Evolutionary conservation across 2,797 vertebrate genomes (phyloP), one percentile per base, ranked within the genome.

Genomic region (Trichosurus vulpecula): DNA sequence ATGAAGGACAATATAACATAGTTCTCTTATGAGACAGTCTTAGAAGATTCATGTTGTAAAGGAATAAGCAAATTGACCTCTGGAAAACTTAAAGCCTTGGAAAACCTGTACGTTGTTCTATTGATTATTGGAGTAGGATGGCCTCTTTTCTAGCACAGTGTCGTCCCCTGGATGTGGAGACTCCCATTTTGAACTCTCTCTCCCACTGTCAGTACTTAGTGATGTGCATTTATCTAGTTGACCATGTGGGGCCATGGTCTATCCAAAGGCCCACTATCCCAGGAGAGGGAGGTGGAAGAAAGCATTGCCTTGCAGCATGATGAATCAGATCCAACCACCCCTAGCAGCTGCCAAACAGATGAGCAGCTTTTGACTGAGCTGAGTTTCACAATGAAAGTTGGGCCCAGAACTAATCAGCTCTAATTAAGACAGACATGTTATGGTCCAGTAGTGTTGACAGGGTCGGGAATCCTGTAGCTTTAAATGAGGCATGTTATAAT

Each of bases 391-490:
- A 98, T 98, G 96, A 93, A 94, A 98, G 96, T 97, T 94, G 94
- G 97, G 97, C 96, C 98, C 97, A 98, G 98, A 98, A 98, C 98
- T 99, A 99, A 99, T 99, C 98, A 98, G 98, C 95, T 97, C 98
- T 99, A 99, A 99, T 99, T 98, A 99, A 99, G 98, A 99, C 97
- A 98, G 99, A 98, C 99, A 98, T 29, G 97, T 98, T 98, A 98
- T 98, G 97, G 98, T 98, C 98, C 98, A 96, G 96, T 95, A 97
- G 97, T 97, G 97, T 97, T 98, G 98, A 98, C 98, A 98, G 94
- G 98, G 98, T 98, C 91, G 95, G 97, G 93, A 98, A 98, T 98
- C 98, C 98, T 98, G 97, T 98, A 98, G 98, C 96, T 98, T 98
- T 98, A 99, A 99, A 98, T 98, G 98, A 99, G 98, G 97, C 98